A percentile compares a stretch with the other conserved stretches of the same genome.
Conservation (phyloP, 2,888 invertebrate species). For the Tuberolachnus salignus region DNA sequence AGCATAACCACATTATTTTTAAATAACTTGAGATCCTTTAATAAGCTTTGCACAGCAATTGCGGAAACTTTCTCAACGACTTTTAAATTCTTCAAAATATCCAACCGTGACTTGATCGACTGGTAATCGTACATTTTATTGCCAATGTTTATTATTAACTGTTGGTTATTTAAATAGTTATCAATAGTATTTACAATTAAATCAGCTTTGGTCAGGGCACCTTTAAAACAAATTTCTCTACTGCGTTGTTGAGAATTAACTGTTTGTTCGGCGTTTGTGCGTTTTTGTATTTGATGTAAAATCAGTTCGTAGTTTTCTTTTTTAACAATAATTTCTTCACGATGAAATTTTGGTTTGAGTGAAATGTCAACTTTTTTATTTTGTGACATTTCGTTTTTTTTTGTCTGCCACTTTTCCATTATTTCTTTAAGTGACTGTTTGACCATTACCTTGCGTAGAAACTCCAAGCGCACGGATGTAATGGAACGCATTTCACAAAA, state of each 20-base stretch:
- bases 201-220: neutral
- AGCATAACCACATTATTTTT: conserved; percentile 29
- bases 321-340: conserved; percentile 13
- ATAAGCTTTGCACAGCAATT: neutral
- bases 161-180: neutral
- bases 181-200: neutral
- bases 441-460: conserved; percentile 9
- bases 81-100: conserved; percentile 2
- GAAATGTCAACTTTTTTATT: neutral
- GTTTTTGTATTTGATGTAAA: conserved; percentile 28
- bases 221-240: conserved; percentile 40
- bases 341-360: conserved; percentile 6
- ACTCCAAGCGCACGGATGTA: conserved; percentile 3
- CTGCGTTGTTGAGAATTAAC: conserved; percentile 1
- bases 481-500: conserved; percentile 12
- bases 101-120: conserved; percentile 12
- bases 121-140: conserved; percentile 20
- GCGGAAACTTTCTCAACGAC: neutral
- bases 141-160: neutral
- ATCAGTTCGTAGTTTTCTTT: conserved; percentile 35
- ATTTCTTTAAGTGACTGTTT: neutral
- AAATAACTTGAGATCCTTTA: conserved; percentile 25
- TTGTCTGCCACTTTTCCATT: conserved; percentile 10
- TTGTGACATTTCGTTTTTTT: conserved; percentile 6
- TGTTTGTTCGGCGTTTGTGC: neutral